Evolutionary conservation across 1,140 invertebrate genomes (phyloP).

Genomic region (Heliconius hermathena): DNA sequence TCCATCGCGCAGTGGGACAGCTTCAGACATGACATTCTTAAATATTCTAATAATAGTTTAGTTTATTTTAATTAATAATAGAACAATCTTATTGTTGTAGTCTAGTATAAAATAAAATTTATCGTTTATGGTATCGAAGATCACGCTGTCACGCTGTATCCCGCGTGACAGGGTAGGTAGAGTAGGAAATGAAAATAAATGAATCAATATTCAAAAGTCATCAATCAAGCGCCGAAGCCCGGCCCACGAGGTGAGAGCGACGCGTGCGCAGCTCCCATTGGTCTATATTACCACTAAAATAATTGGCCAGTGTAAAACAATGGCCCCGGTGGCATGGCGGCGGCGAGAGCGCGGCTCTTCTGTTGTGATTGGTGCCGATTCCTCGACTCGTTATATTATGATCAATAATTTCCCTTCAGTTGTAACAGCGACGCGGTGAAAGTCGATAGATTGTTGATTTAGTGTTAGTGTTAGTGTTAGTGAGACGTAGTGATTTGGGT

Average conservation of each 20-base stretch:
- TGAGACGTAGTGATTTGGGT: not conserved
- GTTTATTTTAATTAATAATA: no score
- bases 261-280: slow-evolving; percentile 49
- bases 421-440: slow-evolving; percentile 47
- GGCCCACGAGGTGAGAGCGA: slow-evolving; percentile 40
- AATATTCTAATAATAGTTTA: no score
- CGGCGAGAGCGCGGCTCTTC: not conserved
- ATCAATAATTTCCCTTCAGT: slow-evolving; percentile 38
- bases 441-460: slow-evolving; percentile 32
- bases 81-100: no score
- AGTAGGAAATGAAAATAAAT: no score
- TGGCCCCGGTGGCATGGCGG: slow-evolving; percentile 29
- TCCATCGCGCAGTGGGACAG: no score
- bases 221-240: not conserved
- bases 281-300: slow-evolving; percentile 47
- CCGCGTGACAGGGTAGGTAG: no score
- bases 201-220: not conserved
- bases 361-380: not conserved
- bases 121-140: no score
- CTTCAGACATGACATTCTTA: no score
- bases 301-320: slow-evolving; percentile 62
- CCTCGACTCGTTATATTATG: not conserved
- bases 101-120: no score
- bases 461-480: not conserved
- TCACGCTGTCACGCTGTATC: no score